These are phyloP conservation scores for Eupleurogrammus muticus DNA, from an alignment of 2,797 vertebrate genomes.

Conservation along the genomic window DNA sequence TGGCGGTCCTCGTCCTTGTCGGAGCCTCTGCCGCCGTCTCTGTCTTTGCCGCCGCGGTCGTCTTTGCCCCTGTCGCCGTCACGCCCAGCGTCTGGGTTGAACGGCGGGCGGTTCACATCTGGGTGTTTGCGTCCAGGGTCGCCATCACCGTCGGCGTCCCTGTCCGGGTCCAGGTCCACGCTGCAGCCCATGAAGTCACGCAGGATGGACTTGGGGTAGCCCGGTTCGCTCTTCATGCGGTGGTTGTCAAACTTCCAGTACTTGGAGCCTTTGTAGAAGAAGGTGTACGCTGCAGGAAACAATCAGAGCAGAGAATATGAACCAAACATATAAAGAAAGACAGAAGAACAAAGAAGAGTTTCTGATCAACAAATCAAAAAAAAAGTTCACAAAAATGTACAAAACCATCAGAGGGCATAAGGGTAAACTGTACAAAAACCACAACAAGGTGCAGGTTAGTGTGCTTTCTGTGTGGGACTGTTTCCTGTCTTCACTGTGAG, in stretches of 20 bases:
- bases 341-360: too few relatives aligned
- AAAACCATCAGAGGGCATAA: too few relatives aligned
- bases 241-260: conserved; percentile 99
- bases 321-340: neutral
- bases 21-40: conserved; percentile 44
- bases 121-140: conserved; percentile 85
- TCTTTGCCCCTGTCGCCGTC: conserved; percentile 71
- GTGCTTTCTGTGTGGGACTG: too few relatives aligned
- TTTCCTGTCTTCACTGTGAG: too few relatives aligned
- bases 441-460: too few relatives aligned
- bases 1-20: conserved; percentile 64
- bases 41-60: conserved; percentile 57
- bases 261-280: conserved; percentile 95
- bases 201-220: conserved; percentile 96
- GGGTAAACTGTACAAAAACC: too few relatives aligned
- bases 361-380: too few relatives aligned
- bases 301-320: conserved; percentile 1
- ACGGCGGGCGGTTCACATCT: conserved; percentile 80
- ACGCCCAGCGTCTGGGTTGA: conserved; percentile 83
- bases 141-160: conserved; percentile 67
- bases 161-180: conserved; percentile 83
- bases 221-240: conserved; percentile 93
- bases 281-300: conserved; percentile 88
- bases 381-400: too few relatives aligned
- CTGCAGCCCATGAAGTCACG: conserved; percentile 97